Percentiles rank a stretch among this genome's conserved stretches.
phyloP scores from a whole-genome alignment of 1,140 invertebrate species.

The Calliopsis andreniformis region DNA sequence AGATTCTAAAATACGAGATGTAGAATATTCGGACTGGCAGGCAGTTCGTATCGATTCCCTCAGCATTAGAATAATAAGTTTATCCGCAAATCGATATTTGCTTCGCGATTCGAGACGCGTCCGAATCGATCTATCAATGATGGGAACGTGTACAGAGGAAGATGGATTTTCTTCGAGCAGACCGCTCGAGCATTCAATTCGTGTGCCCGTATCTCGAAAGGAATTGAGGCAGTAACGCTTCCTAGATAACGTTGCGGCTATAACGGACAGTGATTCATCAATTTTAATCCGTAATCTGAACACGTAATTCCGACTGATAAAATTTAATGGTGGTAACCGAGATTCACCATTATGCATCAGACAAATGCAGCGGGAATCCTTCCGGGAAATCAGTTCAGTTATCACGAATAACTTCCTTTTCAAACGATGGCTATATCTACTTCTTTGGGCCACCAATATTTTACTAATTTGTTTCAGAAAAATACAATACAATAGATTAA shows the following conservation, averaged over 20 bases:
- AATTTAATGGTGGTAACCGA: constrained; percentile 32
- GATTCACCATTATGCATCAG: constrained; percentile 17
- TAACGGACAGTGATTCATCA: constrained; percentile 52
- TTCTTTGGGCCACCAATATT: too few species aligned
- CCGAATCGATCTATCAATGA: not conserved
- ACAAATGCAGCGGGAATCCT: not conserved
- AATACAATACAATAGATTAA: too few species aligned
- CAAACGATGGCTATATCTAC: too few species aligned
- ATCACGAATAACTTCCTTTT: not conserved
- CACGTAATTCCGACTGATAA: constrained; percentile 51
- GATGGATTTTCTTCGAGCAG: not conserved
- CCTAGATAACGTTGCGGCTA: constrained; percentile 37
- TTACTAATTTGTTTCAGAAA: too few species aligned
- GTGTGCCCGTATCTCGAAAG: not conserved
- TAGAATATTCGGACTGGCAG: not conserved
- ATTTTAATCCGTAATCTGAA: constrained; percentile 52
- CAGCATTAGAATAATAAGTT: not conserved
- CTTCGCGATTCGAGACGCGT: not conserved
- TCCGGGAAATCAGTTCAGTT: constrained; percentile 1
- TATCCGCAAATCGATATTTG: not conserved
- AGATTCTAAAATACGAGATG: not conserved
- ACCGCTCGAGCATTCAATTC: not conserved
- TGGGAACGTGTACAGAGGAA: not conserved
- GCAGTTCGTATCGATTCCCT: not conserved
- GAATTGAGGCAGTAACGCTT: constrained; percentile 25